Conservation (phyloP, 1,140 invertebrate species). For the Drosophila tani region DNA sequence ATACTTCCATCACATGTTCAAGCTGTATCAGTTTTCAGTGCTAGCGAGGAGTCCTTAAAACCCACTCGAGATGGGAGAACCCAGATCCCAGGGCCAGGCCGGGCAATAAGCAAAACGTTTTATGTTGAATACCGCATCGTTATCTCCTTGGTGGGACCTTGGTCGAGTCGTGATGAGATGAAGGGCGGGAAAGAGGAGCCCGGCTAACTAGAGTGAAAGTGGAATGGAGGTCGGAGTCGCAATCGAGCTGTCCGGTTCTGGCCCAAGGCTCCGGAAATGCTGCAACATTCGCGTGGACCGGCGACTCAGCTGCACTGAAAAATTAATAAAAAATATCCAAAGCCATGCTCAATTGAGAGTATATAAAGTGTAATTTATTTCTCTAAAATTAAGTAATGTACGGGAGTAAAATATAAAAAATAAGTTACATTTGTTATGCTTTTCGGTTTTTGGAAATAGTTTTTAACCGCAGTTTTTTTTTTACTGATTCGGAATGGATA, state of each 20-base stretch:
- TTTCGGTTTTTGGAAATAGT: too few relatives aligned
- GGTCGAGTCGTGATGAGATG: constrained; percentile 5
- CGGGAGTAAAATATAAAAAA: too few relatives aligned
- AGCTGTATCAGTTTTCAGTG: too few relatives aligned
- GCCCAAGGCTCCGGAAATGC: not conserved
- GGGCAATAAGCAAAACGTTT: constrained; percentile 60
- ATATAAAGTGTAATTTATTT: too few relatives aligned
- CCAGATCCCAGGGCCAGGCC: not conserved
- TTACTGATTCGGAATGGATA: too few relatives aligned
- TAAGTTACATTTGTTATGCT: too few relatives aligned
- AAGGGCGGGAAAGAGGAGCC: not conserved
- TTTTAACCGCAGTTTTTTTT: too few relatives aligned
- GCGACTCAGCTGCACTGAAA: not conserved
- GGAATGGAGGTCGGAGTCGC: not conserved
- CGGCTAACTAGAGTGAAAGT: not conserved
- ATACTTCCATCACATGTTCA: not conserved
- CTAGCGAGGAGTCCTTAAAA: not conserved
- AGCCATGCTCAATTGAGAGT: too few relatives aligned
- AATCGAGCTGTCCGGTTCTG: not conserved
- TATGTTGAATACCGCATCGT: constrained; percentile 70
- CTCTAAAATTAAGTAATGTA: too few relatives aligned
- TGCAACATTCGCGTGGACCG: not conserved
- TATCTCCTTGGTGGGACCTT: constrained; percentile 45
- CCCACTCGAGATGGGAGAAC: not conserved
- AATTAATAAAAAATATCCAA: not conserved